Conservation (phyloP, 2,888 invertebrate genomes). For the Polymixis lichenea region DNA sequence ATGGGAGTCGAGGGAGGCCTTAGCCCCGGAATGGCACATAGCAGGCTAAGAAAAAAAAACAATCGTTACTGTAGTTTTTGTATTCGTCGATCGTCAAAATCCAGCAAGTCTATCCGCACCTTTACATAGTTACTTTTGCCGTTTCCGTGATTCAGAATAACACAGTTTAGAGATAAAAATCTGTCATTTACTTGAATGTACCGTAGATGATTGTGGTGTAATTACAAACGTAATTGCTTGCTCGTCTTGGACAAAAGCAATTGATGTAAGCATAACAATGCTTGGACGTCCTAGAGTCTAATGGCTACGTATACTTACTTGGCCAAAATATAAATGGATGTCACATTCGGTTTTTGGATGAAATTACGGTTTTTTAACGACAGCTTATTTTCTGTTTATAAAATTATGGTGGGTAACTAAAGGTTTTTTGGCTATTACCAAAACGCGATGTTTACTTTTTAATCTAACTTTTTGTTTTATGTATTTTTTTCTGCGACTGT, state of each 20-base stretch:
- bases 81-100: not conserved
- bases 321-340: constrained; percentile 29
- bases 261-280: constrained; percentile 45
- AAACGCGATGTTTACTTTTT: constrained; percentile 9
- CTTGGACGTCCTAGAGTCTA: constrained; percentile 36
- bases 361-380: constrained; percentile 4
- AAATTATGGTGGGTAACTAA: constrained; percentile 7
- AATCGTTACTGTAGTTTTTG: not conserved
- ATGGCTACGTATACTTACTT: constrained; percentile 13
- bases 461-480: not conserved
- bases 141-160: constrained; percentile 50
- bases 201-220: constrained; percentile 59
- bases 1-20: no score
- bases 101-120: not conserved
- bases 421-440: constrained; percentile 21
- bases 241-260: constrained; percentile 55
- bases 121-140: constrained; percentile 17
- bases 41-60: no score
- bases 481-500: not conserved
- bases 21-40: no score
- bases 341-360: not conserved
- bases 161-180: constrained; percentile 70
- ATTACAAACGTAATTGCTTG: constrained; percentile 60
- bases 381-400: constrained; percentile 31
- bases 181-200: constrained; percentile 72